phyloP scores from a whole-genome alignment of 1,140 invertebrate genomes.

The Drosophila aff. region DNA sequence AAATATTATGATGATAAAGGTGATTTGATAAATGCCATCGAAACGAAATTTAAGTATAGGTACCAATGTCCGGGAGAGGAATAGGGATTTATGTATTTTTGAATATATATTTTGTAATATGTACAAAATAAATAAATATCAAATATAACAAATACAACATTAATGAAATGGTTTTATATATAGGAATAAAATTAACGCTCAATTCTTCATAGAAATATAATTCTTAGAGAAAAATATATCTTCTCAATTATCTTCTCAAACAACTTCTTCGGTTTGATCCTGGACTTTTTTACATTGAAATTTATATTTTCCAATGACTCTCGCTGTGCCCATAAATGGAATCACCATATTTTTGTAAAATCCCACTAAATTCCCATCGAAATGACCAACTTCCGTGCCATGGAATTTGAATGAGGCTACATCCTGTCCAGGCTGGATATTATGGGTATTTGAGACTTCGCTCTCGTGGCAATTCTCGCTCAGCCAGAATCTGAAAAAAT shows the following conservation, averaged over 20 bases:
- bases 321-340: background rate
- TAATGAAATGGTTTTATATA: too few relatives aligned
- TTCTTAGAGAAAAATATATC: too few relatives aligned
- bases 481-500: constrained; percentile 21
- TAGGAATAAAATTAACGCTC: too few relatives aligned
- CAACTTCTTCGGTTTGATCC: too few relatives aligned
- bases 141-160: background rate
- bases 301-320: background rate
- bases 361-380: background rate
- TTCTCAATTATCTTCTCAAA: too few relatives aligned
- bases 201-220: too few relatives aligned
- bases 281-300: background rate
- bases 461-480: background rate
- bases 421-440: constrained; percentile 32
- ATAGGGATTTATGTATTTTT: background rate
- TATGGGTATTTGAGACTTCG: constrained; percentile 12
- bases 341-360: background rate
- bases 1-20: background rate
- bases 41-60: background rate
- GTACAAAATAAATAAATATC: background rate
- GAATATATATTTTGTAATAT: background rate
- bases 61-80: background rate
- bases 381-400: constrained; percentile 34
- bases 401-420: constrained; percentile 22
- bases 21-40: background rate